These are phyloP conservation scores for Smutsia temminckii DNA, from an alignment of 2,797 vertebrate species.

Conservation along the genomic window DNA sequence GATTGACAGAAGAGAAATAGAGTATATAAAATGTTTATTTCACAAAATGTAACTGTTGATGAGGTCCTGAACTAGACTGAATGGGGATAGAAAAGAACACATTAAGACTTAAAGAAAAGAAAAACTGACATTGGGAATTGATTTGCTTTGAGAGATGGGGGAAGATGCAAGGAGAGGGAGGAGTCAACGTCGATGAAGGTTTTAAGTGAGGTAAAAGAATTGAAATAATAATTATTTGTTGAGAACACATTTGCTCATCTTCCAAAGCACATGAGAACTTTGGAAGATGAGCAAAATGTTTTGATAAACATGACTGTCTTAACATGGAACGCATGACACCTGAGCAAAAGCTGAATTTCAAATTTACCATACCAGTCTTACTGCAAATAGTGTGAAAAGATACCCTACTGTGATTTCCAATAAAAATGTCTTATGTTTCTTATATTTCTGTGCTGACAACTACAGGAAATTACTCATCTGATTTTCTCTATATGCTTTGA, in stretches of 20 bases:
- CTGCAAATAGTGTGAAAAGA: slow-evolving; percentile 6
- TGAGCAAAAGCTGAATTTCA: not conserved
- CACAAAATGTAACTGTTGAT: slow-evolving; percentile 50
- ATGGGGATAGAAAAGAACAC: not conserved
- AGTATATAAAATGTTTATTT: slow-evolving; percentile 61
- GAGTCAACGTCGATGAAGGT: not conserved
- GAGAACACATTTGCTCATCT: no score
- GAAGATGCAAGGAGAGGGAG: not conserved
- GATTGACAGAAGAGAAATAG: slow-evolving; percentile 71
- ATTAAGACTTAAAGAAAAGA: slow-evolving; percentile 32
- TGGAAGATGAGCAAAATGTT: slow-evolving; percentile 12
- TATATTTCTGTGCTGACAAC: not conserved
- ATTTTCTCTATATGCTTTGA: not conserved
- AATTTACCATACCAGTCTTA: not conserved
- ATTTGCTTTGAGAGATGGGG: not conserved
- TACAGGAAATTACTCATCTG: not conserved
- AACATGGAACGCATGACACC: not conserved
- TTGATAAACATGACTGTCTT: not conserved
- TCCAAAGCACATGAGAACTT: not conserved
- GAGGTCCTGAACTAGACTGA: slow-evolving; percentile 27
- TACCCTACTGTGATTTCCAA: not conserved
- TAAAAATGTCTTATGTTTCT: not conserved
- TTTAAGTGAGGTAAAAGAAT: not conserved
- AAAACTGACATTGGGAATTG: slow-evolving; percentile 34
- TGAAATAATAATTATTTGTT: not conserved